Evolutionary conservation across 2,113 vertebrate genomes (phyloP).

Genomic region (Onychorhynchus coronatus): DNA sequence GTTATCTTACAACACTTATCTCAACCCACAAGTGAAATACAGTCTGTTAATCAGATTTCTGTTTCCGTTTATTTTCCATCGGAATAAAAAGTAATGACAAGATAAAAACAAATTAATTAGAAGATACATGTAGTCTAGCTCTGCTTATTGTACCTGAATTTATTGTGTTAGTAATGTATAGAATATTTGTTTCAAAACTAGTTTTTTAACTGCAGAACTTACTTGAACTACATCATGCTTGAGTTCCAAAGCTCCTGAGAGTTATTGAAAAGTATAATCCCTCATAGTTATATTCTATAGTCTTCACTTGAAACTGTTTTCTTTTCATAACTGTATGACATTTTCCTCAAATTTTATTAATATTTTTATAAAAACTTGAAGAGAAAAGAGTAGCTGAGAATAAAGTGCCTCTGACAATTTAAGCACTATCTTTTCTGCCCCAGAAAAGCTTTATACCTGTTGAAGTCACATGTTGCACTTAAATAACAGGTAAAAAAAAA

Average conservation of each 20-base stretch:
- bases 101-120: neutral
- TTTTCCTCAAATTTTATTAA: constrained; percentile 33
- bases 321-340: neutral
- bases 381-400: neutral
- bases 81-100: neutral
- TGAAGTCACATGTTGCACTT: neutral
- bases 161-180: neutral
- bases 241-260: neutral
- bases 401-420: neutral
- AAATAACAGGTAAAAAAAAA: neutral
- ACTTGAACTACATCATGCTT: neutral
- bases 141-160: neutral
- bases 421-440: neutral
- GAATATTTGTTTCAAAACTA: neutral
- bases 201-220: neutral
- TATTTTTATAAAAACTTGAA: neutral
- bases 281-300: neutral
- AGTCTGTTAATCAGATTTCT: neutral
- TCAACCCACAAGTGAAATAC: neutral
- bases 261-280: neutral
- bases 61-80: constrained; percentile 29
- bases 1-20: neutral
- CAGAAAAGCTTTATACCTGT: neutral
- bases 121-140: neutral
- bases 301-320: neutral